Conservation (phyloP, 2,113 vertebrate genomes). For the Pedetes capensis region DNA sequence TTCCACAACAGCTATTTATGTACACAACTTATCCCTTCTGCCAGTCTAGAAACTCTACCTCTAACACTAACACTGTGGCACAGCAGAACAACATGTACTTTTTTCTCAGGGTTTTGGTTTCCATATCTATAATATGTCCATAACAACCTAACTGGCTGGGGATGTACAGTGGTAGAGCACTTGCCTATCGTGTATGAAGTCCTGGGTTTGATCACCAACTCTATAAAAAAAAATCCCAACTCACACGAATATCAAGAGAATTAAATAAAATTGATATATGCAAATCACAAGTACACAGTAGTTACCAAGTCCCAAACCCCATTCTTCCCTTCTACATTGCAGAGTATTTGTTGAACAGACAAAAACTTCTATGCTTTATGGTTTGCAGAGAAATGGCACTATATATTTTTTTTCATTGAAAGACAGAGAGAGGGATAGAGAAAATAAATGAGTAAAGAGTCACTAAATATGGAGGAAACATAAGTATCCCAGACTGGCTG, state of each 20-base stretch:
- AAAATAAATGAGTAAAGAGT: not conserved
- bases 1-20: not conserved
- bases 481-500: not conserved
- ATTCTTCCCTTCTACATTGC: not conserved
- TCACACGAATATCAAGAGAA: not conserved
- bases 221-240: not conserved
- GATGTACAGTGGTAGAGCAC: not conserved
- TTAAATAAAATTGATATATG: not conserved
- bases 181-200: too few species aligned
- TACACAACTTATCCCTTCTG: not conserved
- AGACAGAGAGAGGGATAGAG: not conserved
- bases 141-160: not conserved
- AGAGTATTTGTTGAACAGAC: not conserved
- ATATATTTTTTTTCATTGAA: not conserved
- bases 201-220: not conserved
- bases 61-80: not conserved
- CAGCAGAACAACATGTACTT: not conserved
- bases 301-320: conserved; percentile 13
- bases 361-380: not conserved
- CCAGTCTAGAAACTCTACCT: not conserved
- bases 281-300: not conserved
- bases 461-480: not conserved
- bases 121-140: not conserved
- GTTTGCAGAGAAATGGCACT: conserved; percentile 28
- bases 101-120: not conserved